These are phyloP conservation scores for Acronicta leporina DNA, from an alignment of 2,888 invertebrate species.

Conservation along the genomic window DNA sequence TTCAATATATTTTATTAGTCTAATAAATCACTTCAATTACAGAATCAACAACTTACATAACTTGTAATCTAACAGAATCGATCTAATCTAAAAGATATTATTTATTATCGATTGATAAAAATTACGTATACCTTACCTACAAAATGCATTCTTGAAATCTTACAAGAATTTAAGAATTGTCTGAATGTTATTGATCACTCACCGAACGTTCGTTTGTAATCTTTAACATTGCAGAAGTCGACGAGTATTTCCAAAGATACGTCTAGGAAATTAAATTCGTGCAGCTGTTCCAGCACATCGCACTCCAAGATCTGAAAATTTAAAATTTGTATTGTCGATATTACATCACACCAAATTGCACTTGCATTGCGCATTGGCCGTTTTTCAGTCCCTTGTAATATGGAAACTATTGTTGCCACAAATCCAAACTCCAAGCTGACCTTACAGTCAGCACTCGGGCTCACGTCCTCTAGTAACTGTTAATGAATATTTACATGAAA, in stretches of 20 bases:
- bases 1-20: slow-evolving; percentile 3
- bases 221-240: slow-evolving; percentile 75
- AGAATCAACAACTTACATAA: slow-evolving; percentile 7
- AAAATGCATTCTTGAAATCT: slow-evolving; percentile 19
- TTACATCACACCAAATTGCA: no score
- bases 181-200: slow-evolving; percentile 53
- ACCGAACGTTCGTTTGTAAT: slow-evolving; percentile 73
- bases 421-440: no score
- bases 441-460: no score
- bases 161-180: slow-evolving; percentile 14
- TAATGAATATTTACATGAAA: no score
- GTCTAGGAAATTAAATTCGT: slow-evolving; percentile 73
- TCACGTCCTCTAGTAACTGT: no score
- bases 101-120: slow-evolving; percentile 34
- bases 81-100: slow-evolving; percentile 30
- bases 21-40: no score
- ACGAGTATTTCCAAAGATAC: slow-evolving; percentile 76
- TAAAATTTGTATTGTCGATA: slow-evolving; percentile 1
- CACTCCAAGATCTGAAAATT: slow-evolving; percentile 75
- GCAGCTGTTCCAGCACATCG: slow-evolving; percentile 73
- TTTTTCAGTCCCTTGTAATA: no score
- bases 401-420: no score
- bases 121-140: slow-evolving; percentile 29
- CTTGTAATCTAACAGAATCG: slow-evolving; percentile 12
- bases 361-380: no score